A percentile compares a stretch with the other conserved stretches of the same genome.
These are phyloP conservation scores for Macrosoma leucophasiata DNA, from an alignment of 2,888 invertebrate species.

Conservation along the genomic window DNA sequence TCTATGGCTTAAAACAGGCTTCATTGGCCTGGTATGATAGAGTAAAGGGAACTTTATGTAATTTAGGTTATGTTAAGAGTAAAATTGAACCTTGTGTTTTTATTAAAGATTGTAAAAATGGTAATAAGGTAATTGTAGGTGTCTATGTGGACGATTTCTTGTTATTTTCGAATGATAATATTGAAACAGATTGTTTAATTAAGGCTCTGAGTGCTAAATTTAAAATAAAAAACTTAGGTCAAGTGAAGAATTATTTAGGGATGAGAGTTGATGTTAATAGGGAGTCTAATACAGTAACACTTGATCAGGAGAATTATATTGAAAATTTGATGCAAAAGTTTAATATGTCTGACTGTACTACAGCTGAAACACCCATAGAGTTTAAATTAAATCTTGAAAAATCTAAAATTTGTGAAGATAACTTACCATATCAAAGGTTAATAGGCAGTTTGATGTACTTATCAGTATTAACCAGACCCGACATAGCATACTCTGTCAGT, in stretches of 20 bases:
- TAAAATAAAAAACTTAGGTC: constrained; percentile 16
- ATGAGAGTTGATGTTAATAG: constrained; percentile 12
- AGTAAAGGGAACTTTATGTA: constrained; percentile 9
- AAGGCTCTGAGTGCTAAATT: constrained; percentile 9
- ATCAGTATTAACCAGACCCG: constrained; percentile 7
- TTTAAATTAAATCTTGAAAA: constrained; percentile 5
- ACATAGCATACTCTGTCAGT: constrained; percentile 8
- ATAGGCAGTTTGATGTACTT: constrained; percentile 5
- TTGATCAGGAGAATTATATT: constrained; percentile 12
- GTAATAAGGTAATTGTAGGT: constrained; percentile 7
- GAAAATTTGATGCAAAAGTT: constrained; percentile 5
- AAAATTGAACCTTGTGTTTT: constrained; percentile 11
- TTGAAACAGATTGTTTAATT: constrained; percentile 8
- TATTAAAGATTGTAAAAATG: constrained; percentile 6
- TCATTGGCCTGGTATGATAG: constrained; percentile 14
- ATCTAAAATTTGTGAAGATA: constrained; percentile 2
- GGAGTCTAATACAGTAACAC: constrained; percentile 5
- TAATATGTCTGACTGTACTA: constrained; percentile 1
- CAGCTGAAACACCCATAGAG: constrained; percentile 3
- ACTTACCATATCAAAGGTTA: constrained; percentile 6
- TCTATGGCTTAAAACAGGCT: constrained; percentile 16
- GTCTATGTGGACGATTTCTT: constrained; percentile 13
- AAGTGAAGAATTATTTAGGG: constrained; percentile 10
- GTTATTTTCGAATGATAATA: constrained; percentile 15
- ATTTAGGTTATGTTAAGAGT: constrained; percentile 5